Evolutionary conservation across 2,113 vertebrate species (phyloP), one percentile per base, ranked within the genome.

Genomic region (Oreochromis tanganicae): DNA sequence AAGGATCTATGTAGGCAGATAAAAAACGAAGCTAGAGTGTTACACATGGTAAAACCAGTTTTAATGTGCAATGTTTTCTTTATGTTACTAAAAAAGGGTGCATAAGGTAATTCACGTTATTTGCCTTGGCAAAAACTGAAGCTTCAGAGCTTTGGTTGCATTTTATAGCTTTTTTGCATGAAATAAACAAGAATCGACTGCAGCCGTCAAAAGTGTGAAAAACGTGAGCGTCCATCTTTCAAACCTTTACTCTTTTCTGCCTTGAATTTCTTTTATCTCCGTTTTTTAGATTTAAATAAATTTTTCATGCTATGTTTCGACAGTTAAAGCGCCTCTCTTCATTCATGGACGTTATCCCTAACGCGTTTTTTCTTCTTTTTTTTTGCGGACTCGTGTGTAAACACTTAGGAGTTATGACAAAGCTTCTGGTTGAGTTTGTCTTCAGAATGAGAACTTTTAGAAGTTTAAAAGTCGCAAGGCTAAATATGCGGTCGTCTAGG

Each of bases 341-440:
- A 92, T 87, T 66, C 68, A 89, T 6, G 5, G 13, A 52, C 63
- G 38, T 68, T 71, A 85, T 84, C 59, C 48, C 86, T 86, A 78
- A 55, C 73, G 71, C 66, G 75, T 14, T 85, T 93, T 85, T 1
- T 11, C 6, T 10, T n/a, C 5, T 12, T n/a, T 10, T 9, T 1
- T 59, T 29, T 17, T 32, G 85, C 61, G 81, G 9, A 34, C 61
- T 32, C n/a, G 46, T 82, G 87, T 81, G 89, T 81, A 88, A 92
- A 91, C 84, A 82, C 10, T 3, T 24, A 13, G 29, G 41, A 86
- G n/a, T 89, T 82, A 68, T 48, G 48, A 12, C 63, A n/a, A 24
- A 14, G 43, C 50, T 43, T 61, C 24, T 85, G 85, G 68, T 11
- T 41, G 6, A 4, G 29, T 52, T 81, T 79, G 41, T 56, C 48